Evolutionary conservation across 2,113 vertebrate species (phyloP).

Genomic region (Elaphurus davidianus): DNA sequence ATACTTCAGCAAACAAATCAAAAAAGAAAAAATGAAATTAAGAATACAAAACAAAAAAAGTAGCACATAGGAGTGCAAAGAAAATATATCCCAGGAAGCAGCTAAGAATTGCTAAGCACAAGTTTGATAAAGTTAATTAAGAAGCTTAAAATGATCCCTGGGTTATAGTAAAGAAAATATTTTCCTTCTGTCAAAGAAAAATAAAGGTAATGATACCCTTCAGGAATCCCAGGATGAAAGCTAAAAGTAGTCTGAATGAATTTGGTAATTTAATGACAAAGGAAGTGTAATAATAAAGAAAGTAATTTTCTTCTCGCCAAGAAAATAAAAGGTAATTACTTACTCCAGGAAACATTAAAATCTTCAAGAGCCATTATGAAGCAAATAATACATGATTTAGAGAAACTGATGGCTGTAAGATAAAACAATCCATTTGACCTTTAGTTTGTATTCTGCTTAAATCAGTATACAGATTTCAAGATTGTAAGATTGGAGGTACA

Average conservation of each 20-base stretch:
- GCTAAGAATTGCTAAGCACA: neutral
- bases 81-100: neutral
- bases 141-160: neutral
- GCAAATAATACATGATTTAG: neutral
- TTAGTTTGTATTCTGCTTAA: neutral
- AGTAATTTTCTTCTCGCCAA: neutral
- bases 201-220: neutral
- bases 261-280: neutral
- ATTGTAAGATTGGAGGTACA: neutral
- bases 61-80: neutral
- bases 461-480: neutral
- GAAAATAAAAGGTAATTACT: neutral
- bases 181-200: slow-evolving; percentile 35
- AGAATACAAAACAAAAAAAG: neutral
- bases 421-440: neutral
- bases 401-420: neutral
- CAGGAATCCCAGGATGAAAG: neutral
- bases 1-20: neutral
- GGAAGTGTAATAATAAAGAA: neutral
- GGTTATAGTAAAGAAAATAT: neutral
- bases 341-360: slow-evolving; percentile 10
- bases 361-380: slow-evolving; percentile 1
- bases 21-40: neutral
- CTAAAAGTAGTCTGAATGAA: slow-evolving; percentile 22
- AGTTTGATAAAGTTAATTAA: neutral